Base-by-base conservation (phyloP, 2,888 invertebrate species). In the Bombylius major region DNA sequence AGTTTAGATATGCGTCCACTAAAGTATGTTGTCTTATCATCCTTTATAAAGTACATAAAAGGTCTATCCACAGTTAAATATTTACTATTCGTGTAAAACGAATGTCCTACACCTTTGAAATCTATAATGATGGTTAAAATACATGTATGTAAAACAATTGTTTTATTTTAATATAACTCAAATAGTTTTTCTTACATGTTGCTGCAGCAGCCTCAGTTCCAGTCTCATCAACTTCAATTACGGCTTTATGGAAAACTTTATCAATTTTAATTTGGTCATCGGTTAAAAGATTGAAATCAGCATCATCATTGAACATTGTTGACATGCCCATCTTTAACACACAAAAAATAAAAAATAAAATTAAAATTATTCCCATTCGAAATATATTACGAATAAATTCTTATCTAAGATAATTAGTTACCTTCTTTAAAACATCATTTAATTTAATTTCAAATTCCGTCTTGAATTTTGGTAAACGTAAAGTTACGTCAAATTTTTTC, bases 181-280 rank as follows among this genome's bases (percentile, higher is more conserved):
- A 23, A 23, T 23, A 23, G 23, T 23, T 23, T 2, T 23, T 23
- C 23, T 66, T 62, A 72, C 71, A 63, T 39, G 89, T 89, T 14
- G 87, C 89, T 5, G 90, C 88, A 47, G 90, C 85, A 0, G 89
- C 87, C 67, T 90, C 91, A 4, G 88, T 86, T 0, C 93, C 93
- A 66, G 90, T 86, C 69, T 93, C 93, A 69, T 89, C 87, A 0
- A 93, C 87, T 66, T 89, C 87, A 63, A 93, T 84, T 65, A 86
- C 88, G 0, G 90, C 86, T 69, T 92, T 92, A 67, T 93, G 92
- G 1, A 89, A 70, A 4, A 86, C 85, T 67, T 86, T 82, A 48
- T 82, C 82, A 5, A 92, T 84, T 55, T 66, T 72, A 31, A 92
- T 66, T 65, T 55, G 76, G 75, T 0, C 66, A 36, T 31, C 62